Evolutionary conservation across 1,140 invertebrate genomes (phyloP), one percentile per base, ranked within the genome.

Genomic region (Microvelia longipes): DNA sequence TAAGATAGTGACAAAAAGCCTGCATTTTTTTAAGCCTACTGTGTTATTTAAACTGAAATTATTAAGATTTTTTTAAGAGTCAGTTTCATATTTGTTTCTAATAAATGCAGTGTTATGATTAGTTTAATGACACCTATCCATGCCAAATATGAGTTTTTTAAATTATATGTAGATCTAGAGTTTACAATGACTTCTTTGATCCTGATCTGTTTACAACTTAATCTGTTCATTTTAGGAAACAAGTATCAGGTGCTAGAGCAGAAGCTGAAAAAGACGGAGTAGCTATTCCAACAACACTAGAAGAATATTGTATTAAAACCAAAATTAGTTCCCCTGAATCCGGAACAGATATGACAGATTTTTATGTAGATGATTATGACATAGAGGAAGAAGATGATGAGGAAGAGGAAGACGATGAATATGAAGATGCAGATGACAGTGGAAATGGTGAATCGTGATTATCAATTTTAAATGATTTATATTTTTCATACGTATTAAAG

Each of bases 211-310:
- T n/a, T n/a, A n/a, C n/a, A n/a, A n/a, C n/a, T n/a, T n/a, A n/a
- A n/a, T n/a, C n/a, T n/a, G n/a, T 73, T 68, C 68, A 71, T 82
- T 85, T 64, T 80, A 96, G 95, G 76, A 98, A 96, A 85, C 96
- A 98, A 87, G 97, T 98, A 0, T 87, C 92, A 77, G 89, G 91
- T 1, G 96, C 95, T 26, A 90, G 94, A 78, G 85, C 88, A 63
- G 96, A 99, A 75, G 97, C 98, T 0, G 94, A 95, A 77, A 91
- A 91, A 71, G 98, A 99, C 81, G 93, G 94, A 74, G 96, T 99
- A 66, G 89, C 90, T 29, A 96, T 99, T 71, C 98, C 97, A 29
- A 87, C 93, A 70, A 99, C 97, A 1, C 81, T 99, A 76, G 96
- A 99, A 84, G 98, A 99, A 81, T 99, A 99, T 81, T 94, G 93